phyloP scores from a whole-genome alignment of 2,113 vertebrate species.

The Mionectes macconnelli region DNA sequence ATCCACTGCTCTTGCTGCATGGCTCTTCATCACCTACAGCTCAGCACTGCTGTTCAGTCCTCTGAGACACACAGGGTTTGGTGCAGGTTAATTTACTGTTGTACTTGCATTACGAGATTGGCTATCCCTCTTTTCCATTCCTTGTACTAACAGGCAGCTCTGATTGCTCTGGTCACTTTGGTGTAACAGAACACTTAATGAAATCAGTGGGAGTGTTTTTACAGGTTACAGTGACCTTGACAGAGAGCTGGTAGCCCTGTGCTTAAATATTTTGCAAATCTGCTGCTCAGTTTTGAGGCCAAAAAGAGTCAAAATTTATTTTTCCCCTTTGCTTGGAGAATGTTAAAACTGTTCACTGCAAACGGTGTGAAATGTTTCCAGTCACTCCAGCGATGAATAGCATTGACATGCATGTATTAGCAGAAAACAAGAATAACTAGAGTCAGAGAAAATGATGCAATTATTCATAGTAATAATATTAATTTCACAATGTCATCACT shows the following conservation, averaged over 20 bases:
- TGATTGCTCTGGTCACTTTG: neutral
- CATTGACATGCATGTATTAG: neutral
- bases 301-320: neutral
- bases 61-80: neutral
- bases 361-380: neutral
- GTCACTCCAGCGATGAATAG: neutral
- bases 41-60: neutral
- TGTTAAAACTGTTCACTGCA: neutral
- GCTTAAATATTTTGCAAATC: neutral
- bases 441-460: neutral
- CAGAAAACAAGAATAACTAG: conserved; percentile 2
- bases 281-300: neutral
- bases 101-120: neutral
- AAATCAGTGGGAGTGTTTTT: neutral
- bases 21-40: neutral
- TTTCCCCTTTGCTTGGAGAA: neutral
- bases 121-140: neutral
- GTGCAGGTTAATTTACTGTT: neutral
- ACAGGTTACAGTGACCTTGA: neutral
- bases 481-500: neutral
- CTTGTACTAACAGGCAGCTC: neutral
- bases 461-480: conserved; percentile 12
- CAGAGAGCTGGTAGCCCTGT: neutral
- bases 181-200: neutral
- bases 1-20: neutral